phyloP scores from a whole-genome alignment of 2,888 invertebrate species.

The Cordilura impudica region DNA sequence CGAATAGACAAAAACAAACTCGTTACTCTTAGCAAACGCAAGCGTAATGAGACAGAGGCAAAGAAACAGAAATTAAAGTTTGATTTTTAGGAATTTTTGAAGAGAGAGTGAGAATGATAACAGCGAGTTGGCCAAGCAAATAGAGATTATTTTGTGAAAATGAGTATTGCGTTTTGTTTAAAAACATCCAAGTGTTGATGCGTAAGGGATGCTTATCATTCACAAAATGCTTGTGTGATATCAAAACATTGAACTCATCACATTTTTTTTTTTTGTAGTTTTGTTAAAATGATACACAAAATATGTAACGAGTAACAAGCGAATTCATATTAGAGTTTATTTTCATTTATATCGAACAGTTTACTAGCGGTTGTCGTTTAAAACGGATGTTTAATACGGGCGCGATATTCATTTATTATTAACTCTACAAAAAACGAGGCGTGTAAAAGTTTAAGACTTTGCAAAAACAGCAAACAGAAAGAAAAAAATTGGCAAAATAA shows the following conservation, averaged over 20 bases:
- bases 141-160: not conserved
- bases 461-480: not conserved
- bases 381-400: conserved; percentile 67
- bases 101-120: not conserved
- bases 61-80: not conserved
- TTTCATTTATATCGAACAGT: conserved; percentile 66
- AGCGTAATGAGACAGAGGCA: not conserved
- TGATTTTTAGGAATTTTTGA: too few species aligned
- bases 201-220: conserved; percentile 60
- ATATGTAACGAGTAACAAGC: conserved; percentile 54
- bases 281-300: not conserved
- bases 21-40: not conserved
- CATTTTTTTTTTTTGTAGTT: not conserved
- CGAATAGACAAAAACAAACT: not conserved
- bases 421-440: conserved; percentile 60
- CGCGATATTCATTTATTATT: conserved; percentile 21
- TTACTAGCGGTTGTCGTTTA: conserved; percentile 73
- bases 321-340: conserved; percentile 52
- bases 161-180: not conserved
- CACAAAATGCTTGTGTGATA: conserved; percentile 44
- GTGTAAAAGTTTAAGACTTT: conserved; percentile 54
- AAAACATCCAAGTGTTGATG: conserved; percentile 42
- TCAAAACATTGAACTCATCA: conserved; percentile 55
- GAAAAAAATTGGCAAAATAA: conserved; percentile 55
- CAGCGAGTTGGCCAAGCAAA: not conserved